phyloP scores from a whole-genome alignment of 2,113 vertebrate genomes.

The Gracilinanus agilis region DNA sequence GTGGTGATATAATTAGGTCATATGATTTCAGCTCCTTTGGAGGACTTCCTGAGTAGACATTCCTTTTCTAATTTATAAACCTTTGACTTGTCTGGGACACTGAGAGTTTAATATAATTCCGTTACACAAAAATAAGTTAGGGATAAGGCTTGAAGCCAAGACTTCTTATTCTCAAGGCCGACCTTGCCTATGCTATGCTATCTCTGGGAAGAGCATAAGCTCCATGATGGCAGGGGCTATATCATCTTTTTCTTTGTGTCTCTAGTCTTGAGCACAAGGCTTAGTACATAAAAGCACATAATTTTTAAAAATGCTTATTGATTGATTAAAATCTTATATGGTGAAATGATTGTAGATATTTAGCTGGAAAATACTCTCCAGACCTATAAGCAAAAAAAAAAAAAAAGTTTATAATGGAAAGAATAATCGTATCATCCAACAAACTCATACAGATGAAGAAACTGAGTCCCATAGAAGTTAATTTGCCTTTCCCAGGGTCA shows the following conservation, averaged over 20 bases:
- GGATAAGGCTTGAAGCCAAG: neutral
- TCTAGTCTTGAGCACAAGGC: neutral
- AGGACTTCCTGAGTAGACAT: neutral
- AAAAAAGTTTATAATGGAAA: neutral
- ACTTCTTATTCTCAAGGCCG: neutral
- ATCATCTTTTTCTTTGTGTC: neutral
- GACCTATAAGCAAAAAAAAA: neutral
- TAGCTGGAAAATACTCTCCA: neutral
- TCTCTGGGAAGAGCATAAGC: neutral
- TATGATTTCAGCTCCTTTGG: neutral
- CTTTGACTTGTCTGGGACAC: neutral
- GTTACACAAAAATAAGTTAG: neutral
- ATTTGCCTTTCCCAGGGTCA: neutral
- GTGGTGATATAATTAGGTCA: neutral
- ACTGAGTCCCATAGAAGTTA: neutral
- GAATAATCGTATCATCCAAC: neutral
- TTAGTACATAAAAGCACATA: neutral
- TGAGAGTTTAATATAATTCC: neutral
- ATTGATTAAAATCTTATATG: neutral
- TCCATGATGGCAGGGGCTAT: neutral
- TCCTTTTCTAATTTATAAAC: neutral
- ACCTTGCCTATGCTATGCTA: neutral
- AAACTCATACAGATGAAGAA: neutral
- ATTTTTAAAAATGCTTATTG: neutral
- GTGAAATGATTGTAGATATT: neutral